Conservation (phyloP, 2,888 invertebrate genomes). For the Tachina grossa region DNA sequence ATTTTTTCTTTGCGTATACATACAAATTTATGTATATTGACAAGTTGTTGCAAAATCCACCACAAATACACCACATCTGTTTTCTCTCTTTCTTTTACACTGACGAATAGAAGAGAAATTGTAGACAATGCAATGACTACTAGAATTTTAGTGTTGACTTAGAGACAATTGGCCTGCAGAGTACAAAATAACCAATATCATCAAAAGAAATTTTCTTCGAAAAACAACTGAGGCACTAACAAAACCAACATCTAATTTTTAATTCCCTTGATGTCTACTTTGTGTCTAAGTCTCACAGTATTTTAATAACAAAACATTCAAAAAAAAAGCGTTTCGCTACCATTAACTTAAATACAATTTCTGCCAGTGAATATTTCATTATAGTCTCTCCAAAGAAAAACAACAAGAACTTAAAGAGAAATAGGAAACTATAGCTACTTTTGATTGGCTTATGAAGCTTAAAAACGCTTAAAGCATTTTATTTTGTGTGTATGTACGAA, state of each 20-base stretch:
- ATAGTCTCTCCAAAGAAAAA: constrained; percentile 8
- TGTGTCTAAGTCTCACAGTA: constrained; percentile 63
- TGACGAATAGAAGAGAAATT: too few species aligned
- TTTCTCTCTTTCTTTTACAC: too few species aligned
- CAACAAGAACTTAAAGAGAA: background rate
- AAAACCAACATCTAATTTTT: constrained; percentile 38
- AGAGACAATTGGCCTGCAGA: too few species aligned
- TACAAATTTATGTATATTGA: too few species aligned
- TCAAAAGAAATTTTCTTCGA: constrained; percentile 13
- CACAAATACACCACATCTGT: too few species aligned
- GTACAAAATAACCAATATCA: background rate
- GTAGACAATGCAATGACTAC: too few species aligned
- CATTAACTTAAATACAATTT: too few species aligned
- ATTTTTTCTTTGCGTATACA: too few species aligned
- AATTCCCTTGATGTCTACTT: constrained; percentile 65
- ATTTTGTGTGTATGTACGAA: background rate
- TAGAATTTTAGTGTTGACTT: too few species aligned
- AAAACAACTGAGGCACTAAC: constrained; percentile 17
- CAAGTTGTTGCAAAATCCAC: too few species aligned
- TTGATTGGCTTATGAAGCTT: constrained; percentile 54
- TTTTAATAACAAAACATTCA: background rate
- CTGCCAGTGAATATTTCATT: background rate
- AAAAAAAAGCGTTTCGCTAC: too few species aligned
- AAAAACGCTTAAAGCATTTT: constrained; percentile 38
- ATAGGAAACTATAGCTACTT: constrained; percentile 8